Base-by-base conservation (phyloP, 1,140 invertebrate species). In the Plectrocnemia conspersa region DNA sequence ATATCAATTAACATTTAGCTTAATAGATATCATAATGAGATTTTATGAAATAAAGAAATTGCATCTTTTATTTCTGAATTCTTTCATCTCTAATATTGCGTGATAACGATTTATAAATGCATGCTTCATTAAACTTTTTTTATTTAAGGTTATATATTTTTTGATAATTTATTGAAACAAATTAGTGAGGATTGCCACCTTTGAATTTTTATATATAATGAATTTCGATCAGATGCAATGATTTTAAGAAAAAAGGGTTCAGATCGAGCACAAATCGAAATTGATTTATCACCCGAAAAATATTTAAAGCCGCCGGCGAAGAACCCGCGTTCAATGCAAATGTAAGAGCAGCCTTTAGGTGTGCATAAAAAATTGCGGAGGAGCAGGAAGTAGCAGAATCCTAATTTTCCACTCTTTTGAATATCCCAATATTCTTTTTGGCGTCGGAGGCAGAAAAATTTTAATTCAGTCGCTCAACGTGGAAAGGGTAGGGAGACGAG, bases 351-450 rank as follows among this genome's bases (percentile, higher is more conserved):
- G 44, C 49, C 47, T 24, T 47, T 47, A 5, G 45, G 25, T 19
- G 36, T 40, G 36, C 11, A 15, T 16, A 49, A 58, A 54, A 58
- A 54, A 54, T 48, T 42, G 52, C 52, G 27, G 24, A 41, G 49
- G 29, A 52, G 53, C 48, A 29, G 38, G 36, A 52, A 52, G 52
- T 57, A 54, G 55, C 55, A 46, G 55, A 57, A 61, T 61, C 59
- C 59, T 57, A 61, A 61, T 61, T 61, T 61, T 61, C 54, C 54
- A 61, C 59, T 57, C 55, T 61, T 61, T 61, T 61, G 54, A 61
- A 61, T 57, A 57, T 57, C 59, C 45, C 59, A 57, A 61, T 61
- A 61, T 61, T 57, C 59, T 54, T 61, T 61, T 61, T 61, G 58
- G 58, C 58, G 54, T 61, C 52, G 44, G 54, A n/a, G 55, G 54